phyloP scores from a whole-genome alignment of 2,797 vertebrate species.

The Acanthornis magna region DNA sequence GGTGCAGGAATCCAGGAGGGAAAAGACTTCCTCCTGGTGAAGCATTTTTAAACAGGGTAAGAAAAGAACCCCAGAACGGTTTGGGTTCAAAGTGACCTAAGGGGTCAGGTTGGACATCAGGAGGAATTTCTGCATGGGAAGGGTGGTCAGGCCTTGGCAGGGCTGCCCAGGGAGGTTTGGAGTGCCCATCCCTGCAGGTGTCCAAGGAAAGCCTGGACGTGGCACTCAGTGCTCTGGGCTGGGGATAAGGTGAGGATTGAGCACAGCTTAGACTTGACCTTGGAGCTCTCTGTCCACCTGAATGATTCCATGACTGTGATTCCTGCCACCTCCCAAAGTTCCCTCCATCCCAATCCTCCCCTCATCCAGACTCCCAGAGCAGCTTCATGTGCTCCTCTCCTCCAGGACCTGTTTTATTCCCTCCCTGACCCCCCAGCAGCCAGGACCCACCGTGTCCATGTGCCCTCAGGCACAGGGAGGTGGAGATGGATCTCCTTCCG shows the following conservation, averaged over 20 bases:
- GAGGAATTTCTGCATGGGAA: background rate
- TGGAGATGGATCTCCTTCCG: slow-evolving; percentile 88
- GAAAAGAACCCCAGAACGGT: rapidly evolving
- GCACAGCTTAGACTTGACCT: rapidly evolving
- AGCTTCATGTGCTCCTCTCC: background rate
- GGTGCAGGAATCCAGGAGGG: rapidly evolving
- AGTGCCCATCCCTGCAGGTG: background rate
- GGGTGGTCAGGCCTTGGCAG: rapidly evolving
- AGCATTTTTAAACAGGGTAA: rapidly evolving
- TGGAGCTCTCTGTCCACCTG: too few relatives aligned
- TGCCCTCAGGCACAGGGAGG: slow-evolving; percentile 85
- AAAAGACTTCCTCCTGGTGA: background rate
- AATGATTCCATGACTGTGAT: rapidly evolving
- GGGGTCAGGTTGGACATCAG: background rate
- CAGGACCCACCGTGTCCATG: slow-evolving; percentile 86
- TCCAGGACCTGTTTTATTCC: rapidly evolving
- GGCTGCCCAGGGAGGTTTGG: background rate
- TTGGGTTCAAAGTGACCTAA: rapidly evolving
- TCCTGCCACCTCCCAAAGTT: background rate
- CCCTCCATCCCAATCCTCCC: rapidly evolving
- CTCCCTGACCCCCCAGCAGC: background rate
- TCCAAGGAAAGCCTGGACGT: rapidly evolving
- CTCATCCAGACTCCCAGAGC: background rate
- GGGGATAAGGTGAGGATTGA: rapidly evolving
- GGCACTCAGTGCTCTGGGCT: background rate